A percentile compares a stretch with the other conserved stretches of the same genome.
phyloP scores from a whole-genome alignment of 2,113 vertebrate genomes.

The Phalacrocorax carbo region DNA sequence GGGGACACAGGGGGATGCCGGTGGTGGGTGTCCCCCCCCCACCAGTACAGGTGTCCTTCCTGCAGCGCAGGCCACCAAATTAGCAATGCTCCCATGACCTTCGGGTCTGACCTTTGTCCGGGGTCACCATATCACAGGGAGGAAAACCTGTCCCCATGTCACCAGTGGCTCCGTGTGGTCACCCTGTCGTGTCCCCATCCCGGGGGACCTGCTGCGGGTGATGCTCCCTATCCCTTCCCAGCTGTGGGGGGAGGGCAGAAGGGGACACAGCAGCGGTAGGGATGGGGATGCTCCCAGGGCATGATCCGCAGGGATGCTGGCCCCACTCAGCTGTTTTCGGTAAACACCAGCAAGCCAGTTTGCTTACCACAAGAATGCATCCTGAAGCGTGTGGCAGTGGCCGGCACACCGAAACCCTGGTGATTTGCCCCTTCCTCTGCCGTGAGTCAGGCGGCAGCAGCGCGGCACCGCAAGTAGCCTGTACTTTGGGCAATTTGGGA shows the following conservation, averaged over 20 bases:
- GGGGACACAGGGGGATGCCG: not conserved
- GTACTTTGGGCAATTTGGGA: constrained; percentile 43
- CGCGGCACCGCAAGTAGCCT: not conserved
- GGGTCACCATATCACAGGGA: not conserved
- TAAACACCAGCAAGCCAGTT: not conserved
- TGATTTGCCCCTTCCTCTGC: constrained; percentile 5
- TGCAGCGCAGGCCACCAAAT: rapidly evolving
- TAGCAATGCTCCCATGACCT: rapidly evolving
- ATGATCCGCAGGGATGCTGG: not conserved
- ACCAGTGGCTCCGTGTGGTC: rapidly evolving
- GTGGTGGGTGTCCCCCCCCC: too few relatives aligned
- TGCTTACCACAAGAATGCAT: constrained; percentile 1
- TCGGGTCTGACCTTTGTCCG: not conserved
- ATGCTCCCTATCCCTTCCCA: not conserved
- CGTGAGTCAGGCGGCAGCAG: not conserved
- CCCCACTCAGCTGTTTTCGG: not conserved
- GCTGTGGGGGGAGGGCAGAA: not conserved
- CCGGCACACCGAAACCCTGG: not conserved
- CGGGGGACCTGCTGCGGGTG: rapidly evolving
- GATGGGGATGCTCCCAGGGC: not conserved
- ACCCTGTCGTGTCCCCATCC: not conserved
- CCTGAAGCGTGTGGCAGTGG: rapidly evolving
- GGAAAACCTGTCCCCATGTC: not conserved
- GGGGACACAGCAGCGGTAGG: not conserved
- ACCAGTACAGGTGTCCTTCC: not conserved